These are phyloP conservation scores for Nycticorax nycticorax DNA, from an alignment of 2,113 vertebrate species.

Conservation along the genomic window DNA sequence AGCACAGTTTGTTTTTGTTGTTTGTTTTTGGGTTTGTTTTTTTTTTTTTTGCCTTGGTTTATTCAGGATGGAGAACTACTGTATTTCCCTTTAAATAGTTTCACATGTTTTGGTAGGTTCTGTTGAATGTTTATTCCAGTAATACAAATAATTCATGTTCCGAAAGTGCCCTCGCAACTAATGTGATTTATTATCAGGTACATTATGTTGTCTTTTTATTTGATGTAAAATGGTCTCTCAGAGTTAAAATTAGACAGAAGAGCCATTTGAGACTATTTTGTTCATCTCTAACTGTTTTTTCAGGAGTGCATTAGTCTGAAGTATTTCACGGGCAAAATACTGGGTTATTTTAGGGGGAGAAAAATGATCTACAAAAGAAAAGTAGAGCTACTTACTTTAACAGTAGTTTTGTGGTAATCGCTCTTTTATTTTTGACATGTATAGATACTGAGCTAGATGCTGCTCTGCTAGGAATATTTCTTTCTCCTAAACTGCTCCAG, in stretches of 20 bases:
- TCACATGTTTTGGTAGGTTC: conserved; percentile 7
- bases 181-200: background rate
- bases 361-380: background rate
- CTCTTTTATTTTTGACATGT: conserved; percentile 18
- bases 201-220: conserved; percentile 22
- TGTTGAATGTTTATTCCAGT: conserved; percentile 10
- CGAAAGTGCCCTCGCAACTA: background rate
- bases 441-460: background rate
- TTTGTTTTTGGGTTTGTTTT: background rate
- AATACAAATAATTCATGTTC: conserved; percentile 19
- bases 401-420: background rate
- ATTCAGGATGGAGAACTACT: background rate
- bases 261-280: conserved; percentile 41
- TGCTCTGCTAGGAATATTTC: background rate
- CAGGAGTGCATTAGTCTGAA: conserved; percentile 49
- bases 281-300: conserved; percentile 14
- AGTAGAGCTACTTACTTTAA: conserved; percentile 17
- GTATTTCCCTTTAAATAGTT: background rate
- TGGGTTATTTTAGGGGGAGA: background rate
- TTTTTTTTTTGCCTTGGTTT: background rate
- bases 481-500: background rate
- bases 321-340: conserved; percentile 22
- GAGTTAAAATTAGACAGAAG: conserved; percentile 50
- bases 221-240: conserved; percentile 15
- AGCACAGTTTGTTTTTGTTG: background rate